Conservation (phyloP, 2,113 vertebrate genomes). For the Dendropsophus ebraccatus region DNA sequence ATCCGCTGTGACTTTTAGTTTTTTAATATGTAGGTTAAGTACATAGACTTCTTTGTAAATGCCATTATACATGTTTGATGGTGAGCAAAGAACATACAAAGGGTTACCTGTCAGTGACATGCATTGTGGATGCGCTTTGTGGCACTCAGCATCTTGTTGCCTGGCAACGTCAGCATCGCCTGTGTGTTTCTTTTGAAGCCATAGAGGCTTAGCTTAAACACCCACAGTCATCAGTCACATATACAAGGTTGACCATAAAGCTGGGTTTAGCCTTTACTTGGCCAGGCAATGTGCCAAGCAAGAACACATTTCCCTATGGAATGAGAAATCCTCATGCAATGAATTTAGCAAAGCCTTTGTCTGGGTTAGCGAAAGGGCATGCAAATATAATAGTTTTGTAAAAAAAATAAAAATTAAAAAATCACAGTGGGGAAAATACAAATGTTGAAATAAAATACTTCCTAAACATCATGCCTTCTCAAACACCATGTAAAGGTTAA, state of each 20-base stretch:
- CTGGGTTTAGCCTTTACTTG: conserved; percentile 53
- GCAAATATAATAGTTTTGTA: conserved; percentile 42
- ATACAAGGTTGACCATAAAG: conserved; percentile 52
- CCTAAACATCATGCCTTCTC: background rate
- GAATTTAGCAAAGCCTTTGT: conserved; percentile 46
- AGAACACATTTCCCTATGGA: conserved; percentile 44
- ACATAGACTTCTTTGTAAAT: conserved; percentile 35
- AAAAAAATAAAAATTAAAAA: conserved; percentile 30
- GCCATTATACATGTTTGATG: conserved; percentile 1
- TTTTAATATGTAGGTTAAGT: background rate
- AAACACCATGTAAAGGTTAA: conserved; percentile 23
- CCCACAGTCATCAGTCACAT: conserved; percentile 47
- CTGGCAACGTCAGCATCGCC: conserved; percentile 50
- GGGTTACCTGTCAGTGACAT: conserved; percentile 57
- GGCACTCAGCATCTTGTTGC: conserved; percentile 55
- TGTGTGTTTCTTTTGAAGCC: conserved; percentile 49
- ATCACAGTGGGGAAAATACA: conserved; percentile 31
- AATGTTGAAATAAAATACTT: conserved; percentile 8
- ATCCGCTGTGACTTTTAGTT: background rate
- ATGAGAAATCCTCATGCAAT: conserved; percentile 41
- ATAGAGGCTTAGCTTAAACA: conserved; percentile 55
- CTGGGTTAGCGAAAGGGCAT: conserved; percentile 30
- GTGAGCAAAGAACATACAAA: conserved; percentile 42
- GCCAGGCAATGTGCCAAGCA: conserved; percentile 44
- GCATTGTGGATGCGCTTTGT: conserved; percentile 55